Evolutionary conservation across 2,888 invertebrate genomes (phyloP).

Genomic region (Idaea straminata): DNA sequence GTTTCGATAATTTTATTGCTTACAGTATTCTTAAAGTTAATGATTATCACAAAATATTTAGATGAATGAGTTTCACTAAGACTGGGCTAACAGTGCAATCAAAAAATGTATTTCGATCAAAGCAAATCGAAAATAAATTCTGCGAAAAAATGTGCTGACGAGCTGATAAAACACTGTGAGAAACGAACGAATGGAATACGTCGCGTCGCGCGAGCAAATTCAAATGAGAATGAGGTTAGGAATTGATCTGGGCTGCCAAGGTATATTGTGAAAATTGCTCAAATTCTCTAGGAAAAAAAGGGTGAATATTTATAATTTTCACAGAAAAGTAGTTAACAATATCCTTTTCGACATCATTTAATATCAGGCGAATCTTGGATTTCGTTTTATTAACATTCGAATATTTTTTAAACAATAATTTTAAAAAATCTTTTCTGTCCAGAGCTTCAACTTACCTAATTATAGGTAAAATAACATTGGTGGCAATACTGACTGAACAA

Average conservation of each 20-base stretch:
- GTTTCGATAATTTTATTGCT: conserved; percentile 45
- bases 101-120: not conserved
- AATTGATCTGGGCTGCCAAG: not conserved
- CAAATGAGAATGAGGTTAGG: not conserved
- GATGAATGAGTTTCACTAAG: not conserved
- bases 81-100: not conserved
- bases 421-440: too few relatives aligned
- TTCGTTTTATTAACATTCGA: too few relatives aligned
- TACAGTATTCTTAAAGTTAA: not conserved
- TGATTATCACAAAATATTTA: not conserved
- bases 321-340: too few relatives aligned
- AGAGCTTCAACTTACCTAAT: too few relatives aligned
- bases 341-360: too few relatives aligned
- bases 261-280: not conserved
- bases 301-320: too few relatives aligned
- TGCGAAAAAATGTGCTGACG: conserved; percentile 10
- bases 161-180: not conserved
- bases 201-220: conserved; percentile 1
- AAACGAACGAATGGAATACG: conserved; percentile 10
- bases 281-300: not conserved
- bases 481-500: too few relatives aligned
- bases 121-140: conserved; percentile 10
- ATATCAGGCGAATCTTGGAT: too few relatives aligned
- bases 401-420: too few relatives aligned
- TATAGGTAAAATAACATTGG: too few relatives aligned